Conservation (phyloP, 2,888 invertebrate species). For the Ditylenchus weischeri region DNA sequence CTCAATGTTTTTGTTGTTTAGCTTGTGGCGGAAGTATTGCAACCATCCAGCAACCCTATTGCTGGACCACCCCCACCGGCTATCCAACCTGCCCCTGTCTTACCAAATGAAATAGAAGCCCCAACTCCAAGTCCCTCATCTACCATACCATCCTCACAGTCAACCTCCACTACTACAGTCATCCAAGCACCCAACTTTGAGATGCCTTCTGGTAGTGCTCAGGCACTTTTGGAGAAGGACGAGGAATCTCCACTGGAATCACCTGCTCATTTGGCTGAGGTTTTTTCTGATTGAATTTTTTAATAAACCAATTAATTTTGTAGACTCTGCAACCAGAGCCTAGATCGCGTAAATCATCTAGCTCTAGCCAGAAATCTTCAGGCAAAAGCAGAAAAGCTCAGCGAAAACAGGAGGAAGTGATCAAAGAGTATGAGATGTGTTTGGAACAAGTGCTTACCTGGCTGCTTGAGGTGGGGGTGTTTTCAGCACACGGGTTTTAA, state of each 20-base stretch:
- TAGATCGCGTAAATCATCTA: conserved; percentile 51
- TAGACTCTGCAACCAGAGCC: conserved; percentile 18
- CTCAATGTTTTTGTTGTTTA: not conserved
- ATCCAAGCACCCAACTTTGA: conserved; percentile 2
- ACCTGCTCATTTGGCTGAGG: too few relatives aligned
- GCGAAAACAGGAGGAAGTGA: conserved; percentile 43
- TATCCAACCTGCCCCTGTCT: not conserved
- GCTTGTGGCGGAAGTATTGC: conserved; percentile 1
- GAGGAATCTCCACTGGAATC: conserved; percentile 15
- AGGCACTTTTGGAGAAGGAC: conserved; percentile 9
- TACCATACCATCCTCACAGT: conserved; percentile 14
- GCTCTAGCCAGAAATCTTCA: conserved; percentile 44
- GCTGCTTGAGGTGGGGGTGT: conserved; percentile 68
- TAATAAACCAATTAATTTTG: conserved; percentile 9
- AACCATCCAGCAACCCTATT: not conserved
- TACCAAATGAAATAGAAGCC: not conserved
- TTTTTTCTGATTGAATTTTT: too few relatives aligned
- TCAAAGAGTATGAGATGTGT: conserved; percentile 51
- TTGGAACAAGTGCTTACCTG: conserved; percentile 70
- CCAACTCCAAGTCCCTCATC: conserved; percentile 2
- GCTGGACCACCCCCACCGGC: not conserved
- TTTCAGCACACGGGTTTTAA: too few relatives aligned
- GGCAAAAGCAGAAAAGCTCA: conserved; percentile 18
- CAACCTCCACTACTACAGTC: not conserved
- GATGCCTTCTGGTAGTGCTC: not conserved